Conservation (phyloP, 2,888 invertebrate species). For the Andrena bicolor region DNA sequence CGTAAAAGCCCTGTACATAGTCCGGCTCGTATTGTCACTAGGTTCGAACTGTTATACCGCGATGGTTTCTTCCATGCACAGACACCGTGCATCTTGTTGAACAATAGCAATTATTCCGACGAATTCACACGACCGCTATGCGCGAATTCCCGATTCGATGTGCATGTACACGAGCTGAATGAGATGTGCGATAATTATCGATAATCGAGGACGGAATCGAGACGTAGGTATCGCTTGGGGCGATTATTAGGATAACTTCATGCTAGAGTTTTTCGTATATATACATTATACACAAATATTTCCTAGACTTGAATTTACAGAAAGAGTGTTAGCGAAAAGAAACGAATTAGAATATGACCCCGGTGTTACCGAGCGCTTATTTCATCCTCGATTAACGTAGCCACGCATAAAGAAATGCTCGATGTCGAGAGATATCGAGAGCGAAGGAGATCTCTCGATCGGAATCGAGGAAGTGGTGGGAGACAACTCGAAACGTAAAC, state of each 20-base stretch:
- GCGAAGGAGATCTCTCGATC: constrained; percentile 14
- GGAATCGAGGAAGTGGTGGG: constrained; percentile 44
- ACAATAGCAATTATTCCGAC: constrained; percentile 44
- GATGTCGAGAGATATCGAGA: constrained; percentile 11
- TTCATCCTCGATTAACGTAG: constrained; percentile 37
- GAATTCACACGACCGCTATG: constrained; percentile 20
- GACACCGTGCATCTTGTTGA: constrained; percentile 44
- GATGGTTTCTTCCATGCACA: constrained; percentile 33
- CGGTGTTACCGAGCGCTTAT: background rate
- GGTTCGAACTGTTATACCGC: background rate
- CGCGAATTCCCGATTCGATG: constrained; percentile 32
- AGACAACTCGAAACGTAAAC: constrained; percentile 18
- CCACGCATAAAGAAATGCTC: constrained; percentile 10
- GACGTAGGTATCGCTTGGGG: background rate
- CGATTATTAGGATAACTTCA: background rate
- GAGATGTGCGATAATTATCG: background rate
- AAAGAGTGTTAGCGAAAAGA: too few species aligned
- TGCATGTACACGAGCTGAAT: constrained; percentile 4
- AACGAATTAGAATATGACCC: background rate
- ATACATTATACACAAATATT: background rate
- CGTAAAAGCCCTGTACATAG: background rate
- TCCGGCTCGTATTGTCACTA: background rate
- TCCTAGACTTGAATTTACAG: background rate
- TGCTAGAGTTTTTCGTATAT: background rate
- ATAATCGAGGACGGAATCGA: constrained; percentile 34